phyloP scores from a whole-genome alignment of 2,888 invertebrate genomes.

The Patella caerulea region DNA sequence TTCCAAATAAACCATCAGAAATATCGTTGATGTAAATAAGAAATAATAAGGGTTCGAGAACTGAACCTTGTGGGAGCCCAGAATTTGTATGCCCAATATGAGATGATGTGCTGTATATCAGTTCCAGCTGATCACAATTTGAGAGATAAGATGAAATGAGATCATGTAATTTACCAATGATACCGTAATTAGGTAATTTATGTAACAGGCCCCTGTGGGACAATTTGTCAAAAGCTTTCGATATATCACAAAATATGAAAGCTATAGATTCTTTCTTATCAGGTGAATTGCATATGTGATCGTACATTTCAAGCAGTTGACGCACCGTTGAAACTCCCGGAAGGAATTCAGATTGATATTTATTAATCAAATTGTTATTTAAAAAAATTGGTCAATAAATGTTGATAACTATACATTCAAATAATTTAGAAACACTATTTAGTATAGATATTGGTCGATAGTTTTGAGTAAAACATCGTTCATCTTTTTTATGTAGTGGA shows the following conservation, averaged over 20 bases:
- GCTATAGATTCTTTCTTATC: constrained; percentile 36
- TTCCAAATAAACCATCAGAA: not conserved
- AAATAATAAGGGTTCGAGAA: not conserved
- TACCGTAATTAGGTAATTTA: constrained; percentile 14
- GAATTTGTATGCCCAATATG: not conserved
- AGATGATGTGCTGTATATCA: not conserved
- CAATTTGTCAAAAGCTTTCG: constrained; percentile 21
- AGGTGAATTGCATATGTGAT: constrained; percentile 29
- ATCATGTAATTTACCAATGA: not conserved
- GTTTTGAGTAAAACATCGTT: constrained; percentile 31
- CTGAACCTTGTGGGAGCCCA: not conserved
- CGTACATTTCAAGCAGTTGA: constrained; percentile 35
- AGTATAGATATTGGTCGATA: constrained; percentile 42
- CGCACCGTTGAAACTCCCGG: constrained; percentile 37
- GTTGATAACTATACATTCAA: constrained; percentile 41
- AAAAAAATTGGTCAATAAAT: constrained; percentile 30
- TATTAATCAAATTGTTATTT: constrained; percentile 34
- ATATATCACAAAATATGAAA: constrained; percentile 37
- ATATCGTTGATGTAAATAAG: constrained; percentile 9
- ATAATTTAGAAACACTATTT: constrained; percentile 30
- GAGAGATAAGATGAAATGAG: not conserved
- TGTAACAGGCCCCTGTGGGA: constrained; percentile 14
- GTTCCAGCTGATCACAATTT: not conserved
- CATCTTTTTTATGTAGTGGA: constrained; percentile 40
- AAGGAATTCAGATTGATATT: constrained; percentile 40